Percentiles rank a stretch among this genome's conserved stretches.
Evolutionary conservation across 2,113 vertebrate genomes (phyloP).

Genomic region (Odocoileus hemionus): DNA sequence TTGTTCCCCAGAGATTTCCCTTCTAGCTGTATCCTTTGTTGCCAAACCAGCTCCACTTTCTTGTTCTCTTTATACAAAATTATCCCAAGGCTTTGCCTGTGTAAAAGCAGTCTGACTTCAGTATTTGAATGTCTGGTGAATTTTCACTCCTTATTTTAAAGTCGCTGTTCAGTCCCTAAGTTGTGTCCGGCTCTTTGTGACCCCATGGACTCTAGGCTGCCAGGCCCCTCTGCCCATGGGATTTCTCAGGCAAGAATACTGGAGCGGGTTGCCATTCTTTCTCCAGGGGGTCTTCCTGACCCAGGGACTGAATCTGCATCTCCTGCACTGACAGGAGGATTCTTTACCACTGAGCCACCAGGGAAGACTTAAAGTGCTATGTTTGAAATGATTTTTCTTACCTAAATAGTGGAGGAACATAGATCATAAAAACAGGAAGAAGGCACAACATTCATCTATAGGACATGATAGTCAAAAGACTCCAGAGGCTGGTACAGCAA

Average conservation of each 20-base stretch:
- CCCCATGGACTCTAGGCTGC: neutral
- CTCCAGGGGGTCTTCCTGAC: neutral
- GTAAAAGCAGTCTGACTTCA: neutral
- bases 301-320: neutral
- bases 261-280: neutral
- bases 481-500: neutral
- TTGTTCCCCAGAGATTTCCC: neutral
- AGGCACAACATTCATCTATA: neutral
- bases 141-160: slow-evolving; percentile 3
- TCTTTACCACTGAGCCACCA: neutral
- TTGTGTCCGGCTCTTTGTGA: neutral
- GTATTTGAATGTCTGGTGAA: neutral
- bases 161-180: neutral
- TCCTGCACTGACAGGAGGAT: neutral
- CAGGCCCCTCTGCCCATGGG: neutral
- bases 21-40: neutral
- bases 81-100: neutral
- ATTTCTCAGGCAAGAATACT: neutral
- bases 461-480: neutral
- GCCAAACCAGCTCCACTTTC: neutral
- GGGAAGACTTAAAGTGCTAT: neutral
- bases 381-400: neutral
- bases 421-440: neutral
- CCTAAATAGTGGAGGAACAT: neutral
- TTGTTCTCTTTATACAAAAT: neutral